A percentile compares a stretch with the other conserved stretches of the same genome.
Conservation (phyloP, 1,140 invertebrate genomes). For the Aphis gossypii region DNA sequence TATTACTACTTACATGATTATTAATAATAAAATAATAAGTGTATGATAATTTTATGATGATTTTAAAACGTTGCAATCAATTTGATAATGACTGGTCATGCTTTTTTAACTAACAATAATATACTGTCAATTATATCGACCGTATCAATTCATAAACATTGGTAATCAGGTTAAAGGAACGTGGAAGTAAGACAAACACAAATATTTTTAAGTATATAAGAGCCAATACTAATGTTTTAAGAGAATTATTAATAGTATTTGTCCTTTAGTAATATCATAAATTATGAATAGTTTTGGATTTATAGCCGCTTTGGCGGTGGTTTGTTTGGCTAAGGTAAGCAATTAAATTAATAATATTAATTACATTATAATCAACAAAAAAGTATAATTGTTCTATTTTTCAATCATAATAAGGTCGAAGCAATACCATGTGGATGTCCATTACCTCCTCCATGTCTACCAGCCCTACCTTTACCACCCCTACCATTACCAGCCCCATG, state of each 20-base stretch:
- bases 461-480: not conserved
- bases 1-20: not conserved
- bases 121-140: not conserved
- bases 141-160: not conserved
- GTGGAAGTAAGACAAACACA: not conserved
- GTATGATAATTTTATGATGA: not conserved
- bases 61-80: conserved; percentile 9
- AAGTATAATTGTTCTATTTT: not conserved
- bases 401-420: not conserved
- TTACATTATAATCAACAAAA: not conserved
- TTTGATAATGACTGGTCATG: not conserved
- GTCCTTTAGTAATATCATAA: not conserved
- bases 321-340: not conserved
- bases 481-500: too few relatives aligned
- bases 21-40: not conserved
- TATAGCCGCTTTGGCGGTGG: not conserved
- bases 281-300: not conserved
- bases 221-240: not conserved
- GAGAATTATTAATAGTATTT: not conserved
- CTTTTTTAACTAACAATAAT: not conserved
- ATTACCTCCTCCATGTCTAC: not conserved
- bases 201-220: not conserved
- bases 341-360: not conserved
- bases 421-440: not conserved
- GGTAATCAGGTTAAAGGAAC: not conserved